These are phyloP conservation scores for Drosophila persimilis DNA, from an alignment of 1,140 invertebrate genomes.

Conservation along the genomic window DNA sequence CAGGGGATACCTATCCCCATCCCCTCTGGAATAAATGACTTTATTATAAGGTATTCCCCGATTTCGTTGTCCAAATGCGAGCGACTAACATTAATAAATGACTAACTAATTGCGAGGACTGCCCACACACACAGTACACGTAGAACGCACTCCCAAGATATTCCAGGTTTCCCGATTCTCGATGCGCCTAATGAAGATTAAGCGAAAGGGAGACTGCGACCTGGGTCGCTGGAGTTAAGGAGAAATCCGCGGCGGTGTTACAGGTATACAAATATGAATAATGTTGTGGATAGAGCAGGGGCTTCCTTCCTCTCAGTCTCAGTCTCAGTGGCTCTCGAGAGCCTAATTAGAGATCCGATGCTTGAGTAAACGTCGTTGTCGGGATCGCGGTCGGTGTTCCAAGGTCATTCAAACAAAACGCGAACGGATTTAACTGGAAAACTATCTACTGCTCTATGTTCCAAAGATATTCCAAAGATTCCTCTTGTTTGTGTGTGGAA, in stretches of 20 bases:
- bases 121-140: conserved; percentile 46
- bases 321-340: conserved; percentile 1
- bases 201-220: conserved; percentile 21
- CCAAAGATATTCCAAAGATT: conserved; percentile 25
- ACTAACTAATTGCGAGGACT: conserved; percentile 51
- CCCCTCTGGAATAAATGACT: conserved; percentile 16
- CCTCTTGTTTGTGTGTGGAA: conserved; percentile 37
- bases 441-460: conserved; percentile 17
- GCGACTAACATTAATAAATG: conserved; percentile 57
- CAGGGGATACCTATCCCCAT: neutral
- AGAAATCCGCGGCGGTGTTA: conserved; percentile 51
- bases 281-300: conserved; percentile 24
- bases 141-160: conserved; percentile 4
- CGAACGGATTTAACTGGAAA: conserved; percentile 73
- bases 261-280: conserved; percentile 67
- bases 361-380: conserved; percentile 62
- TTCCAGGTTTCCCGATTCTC: conserved; percentile 10
- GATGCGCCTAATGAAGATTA: conserved; percentile 61
- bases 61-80: conserved; percentile 31
- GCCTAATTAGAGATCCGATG: conserved; percentile 60
- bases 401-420: conserved; percentile 62
- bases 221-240: conserved; percentile 32
- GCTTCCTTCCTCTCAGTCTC: conserved; percentile 19
- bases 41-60: neutral
- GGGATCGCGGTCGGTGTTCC: conserved; percentile 31